Evolutionary conservation across 2,888 invertebrate species (phyloP).

Genomic region (Scaptomyza cyrtandrae): DNA sequence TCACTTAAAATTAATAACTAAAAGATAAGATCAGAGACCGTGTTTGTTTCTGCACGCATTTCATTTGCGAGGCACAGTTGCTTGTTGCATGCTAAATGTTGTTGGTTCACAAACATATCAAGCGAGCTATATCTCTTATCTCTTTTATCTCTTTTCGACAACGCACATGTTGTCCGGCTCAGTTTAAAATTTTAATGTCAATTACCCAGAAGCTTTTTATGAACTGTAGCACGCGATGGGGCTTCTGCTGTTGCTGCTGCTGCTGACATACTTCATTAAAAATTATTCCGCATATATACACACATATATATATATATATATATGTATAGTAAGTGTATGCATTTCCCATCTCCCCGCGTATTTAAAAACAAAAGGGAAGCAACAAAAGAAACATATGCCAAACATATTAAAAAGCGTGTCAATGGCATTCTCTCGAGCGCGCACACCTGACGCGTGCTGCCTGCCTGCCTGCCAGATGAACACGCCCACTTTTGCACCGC

Average conservation of each 20-base stretch:
- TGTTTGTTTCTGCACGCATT: neutral
- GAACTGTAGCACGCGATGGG: constrained; percentile 21
- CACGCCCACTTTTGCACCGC: constrained; percentile 9
- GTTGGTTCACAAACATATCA: neutral
- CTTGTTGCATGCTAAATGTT: neutral
- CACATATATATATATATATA: neutral
- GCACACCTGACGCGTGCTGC: constrained; percentile 11
- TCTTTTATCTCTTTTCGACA: constrained; percentile 11
- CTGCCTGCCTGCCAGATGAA: neutral
- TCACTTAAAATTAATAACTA: neutral
- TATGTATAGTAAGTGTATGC: neutral
- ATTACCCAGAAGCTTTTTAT: constrained; percentile 51
- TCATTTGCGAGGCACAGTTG: neutral
- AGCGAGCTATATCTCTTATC: neutral
- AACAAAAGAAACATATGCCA: constrained; percentile 61
- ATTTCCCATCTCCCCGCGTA: neutral
- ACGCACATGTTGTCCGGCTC: constrained; percentile 26
- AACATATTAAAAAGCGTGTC: constrained; percentile 67
- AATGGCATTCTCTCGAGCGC: constrained; percentile 45
- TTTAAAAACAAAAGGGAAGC: constrained; percentile 5
- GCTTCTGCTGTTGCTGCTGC: constrained; percentile 13
- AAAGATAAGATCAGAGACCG: neutral
- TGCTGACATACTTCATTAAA: constrained; percentile 39
- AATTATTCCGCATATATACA: constrained; percentile 1
- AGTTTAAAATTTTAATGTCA: constrained; percentile 59